Base-by-base conservation (phyloP, 2,888 invertebrate genomes). In the Meganola albula region DNA sequence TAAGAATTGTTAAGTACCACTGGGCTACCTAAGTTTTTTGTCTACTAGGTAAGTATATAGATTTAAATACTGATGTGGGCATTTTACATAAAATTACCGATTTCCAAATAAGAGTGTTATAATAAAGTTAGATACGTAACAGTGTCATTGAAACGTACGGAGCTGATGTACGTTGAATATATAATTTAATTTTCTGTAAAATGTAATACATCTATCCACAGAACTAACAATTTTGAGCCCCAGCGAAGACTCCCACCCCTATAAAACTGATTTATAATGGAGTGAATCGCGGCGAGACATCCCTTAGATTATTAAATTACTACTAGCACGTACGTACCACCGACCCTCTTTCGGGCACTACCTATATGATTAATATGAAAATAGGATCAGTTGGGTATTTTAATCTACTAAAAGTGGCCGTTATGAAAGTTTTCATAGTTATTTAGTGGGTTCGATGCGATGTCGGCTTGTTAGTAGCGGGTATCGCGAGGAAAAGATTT, bases 401-500 rank as follows among this genome's bases (percentile, higher is more conserved):
- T 74, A 77, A 77, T 79, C 75, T 69, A 67, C 71, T 74, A 71
- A 66, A 72, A 72, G 64, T 63, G 63, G 66, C 66, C 74, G 74
- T 73, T 71, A 74, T 71, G 67, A 73, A 78, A 77, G 71, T 77
- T 79, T 74, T 64, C 56, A 53, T 53, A 60, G 71, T 76, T 75
- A 78, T 78, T 75, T 76, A 76, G 51, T 57, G 43, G 35, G 34
- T 42, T 52, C 33, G 47, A 43, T 46, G 38, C 56, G 64, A 60
- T 62, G 63, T 59, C 59, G 70, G 75, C 74, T 80, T 78, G 83
- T 83, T 84, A 83, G 77, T 76, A 71, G 76, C 59, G 75, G 74
- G 69, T 61, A 69, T 71, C 70, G 71, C 65, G 71, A 65, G 71
- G 71, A 78, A 74, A 75, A 83, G 85, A 84, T 84, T 84, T 83